Percentiles rank a stretch among this genome's conserved stretches.
phyloP scores from a whole-genome alignment of 2,797 vertebrate genomes.

The Tympanoctomys barrerae region DNA sequence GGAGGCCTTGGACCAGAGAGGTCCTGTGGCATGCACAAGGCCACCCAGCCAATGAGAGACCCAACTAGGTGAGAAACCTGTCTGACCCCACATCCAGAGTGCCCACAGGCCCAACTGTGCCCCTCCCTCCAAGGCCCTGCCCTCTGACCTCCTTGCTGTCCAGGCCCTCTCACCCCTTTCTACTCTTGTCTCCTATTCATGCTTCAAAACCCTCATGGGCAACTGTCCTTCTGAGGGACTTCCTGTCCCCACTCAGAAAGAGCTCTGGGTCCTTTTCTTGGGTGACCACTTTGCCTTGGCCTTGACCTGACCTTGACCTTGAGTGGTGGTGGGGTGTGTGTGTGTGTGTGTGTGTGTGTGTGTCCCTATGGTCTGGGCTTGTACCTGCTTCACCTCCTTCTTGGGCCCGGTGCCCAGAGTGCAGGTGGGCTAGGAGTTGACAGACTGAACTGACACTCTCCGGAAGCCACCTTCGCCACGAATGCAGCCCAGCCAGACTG shows the following conservation, averaged over 20 bases:
- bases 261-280: neutral
- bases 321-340: neutral
- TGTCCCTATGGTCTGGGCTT: neutral
- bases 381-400: rapidly evolving
- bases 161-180: neutral
- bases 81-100: neutral
- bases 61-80: neutral
- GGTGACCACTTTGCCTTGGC: neutral
- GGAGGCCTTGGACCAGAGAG: neutral
- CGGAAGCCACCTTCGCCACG: neutral
- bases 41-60: neutral
- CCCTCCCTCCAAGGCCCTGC: neutral
- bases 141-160: neutral
- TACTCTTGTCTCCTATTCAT: neutral
- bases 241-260: neutral
- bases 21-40: neutral
- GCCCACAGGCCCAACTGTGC: neutral
- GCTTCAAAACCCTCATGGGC: neutral
- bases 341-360: too few relatives aligned
- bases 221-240: neutral
- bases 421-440: neutral
- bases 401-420: neutral
- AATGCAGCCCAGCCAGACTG: neutral
- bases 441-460: neutral
- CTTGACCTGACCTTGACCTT: neutral